These are phyloP conservation scores for Manis pentadactyla DNA, from an alignment of 2,797 vertebrate genomes.

Conservation along the genomic window DNA sequence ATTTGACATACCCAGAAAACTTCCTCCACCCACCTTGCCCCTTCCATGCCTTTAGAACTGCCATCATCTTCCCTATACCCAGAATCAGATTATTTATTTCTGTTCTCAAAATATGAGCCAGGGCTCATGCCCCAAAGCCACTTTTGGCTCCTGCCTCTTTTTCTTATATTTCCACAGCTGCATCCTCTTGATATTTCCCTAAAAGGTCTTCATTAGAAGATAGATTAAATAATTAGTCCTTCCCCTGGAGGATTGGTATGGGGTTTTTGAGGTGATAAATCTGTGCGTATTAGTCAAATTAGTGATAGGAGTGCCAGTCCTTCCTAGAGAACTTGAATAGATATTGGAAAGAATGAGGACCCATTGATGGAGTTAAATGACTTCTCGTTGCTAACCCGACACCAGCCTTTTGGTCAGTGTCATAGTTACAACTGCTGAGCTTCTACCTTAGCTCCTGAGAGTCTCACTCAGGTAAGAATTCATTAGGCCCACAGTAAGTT, in stretches of 20 bases:
- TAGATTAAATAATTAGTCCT: background rate
- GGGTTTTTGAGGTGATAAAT: background rate
- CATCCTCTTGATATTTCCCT: background rate
- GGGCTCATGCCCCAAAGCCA: background rate
- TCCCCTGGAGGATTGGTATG: background rate
- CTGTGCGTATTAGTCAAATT: background rate
- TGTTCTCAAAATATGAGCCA: background rate
- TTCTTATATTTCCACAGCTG: background rate
- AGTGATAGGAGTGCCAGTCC: background rate
- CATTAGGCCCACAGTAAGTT: accelerated
- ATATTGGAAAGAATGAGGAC: background rate
- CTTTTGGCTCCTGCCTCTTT: background rate
- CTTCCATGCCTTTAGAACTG: background rate
- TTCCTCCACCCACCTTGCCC: background rate
- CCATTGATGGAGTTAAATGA: background rate
- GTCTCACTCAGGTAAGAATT: background rate
- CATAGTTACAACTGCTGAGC: background rate
- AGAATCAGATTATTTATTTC: conserved; percentile 18
- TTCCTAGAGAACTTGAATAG: background rate
- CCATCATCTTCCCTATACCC: background rate
- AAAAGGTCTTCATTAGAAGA: background rate
- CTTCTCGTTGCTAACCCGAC: background rate
- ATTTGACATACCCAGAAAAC: background rate
- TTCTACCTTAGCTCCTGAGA: background rate
- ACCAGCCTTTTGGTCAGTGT: background rate